Conservation (phyloP, 2,113 vertebrate species). For the Mobula birostris region DNA sequence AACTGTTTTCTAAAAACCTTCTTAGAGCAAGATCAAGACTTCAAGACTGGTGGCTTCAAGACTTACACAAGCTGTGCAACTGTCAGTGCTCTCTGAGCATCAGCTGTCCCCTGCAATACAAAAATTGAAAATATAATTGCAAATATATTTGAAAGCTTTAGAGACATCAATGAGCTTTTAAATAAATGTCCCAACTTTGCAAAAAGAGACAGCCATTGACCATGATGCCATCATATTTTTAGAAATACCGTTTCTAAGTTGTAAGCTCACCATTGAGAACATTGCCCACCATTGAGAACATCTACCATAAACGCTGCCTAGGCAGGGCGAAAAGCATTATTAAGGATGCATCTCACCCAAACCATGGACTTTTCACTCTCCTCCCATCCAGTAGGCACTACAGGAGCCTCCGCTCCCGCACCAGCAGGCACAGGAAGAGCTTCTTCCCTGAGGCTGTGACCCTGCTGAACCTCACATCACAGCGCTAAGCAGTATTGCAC, state of each 20-base stretch:
- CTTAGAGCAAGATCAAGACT: neutral
- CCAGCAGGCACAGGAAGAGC: too few species aligned
- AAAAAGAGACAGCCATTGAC: neutral
- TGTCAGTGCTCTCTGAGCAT: constrained; percentile 77
- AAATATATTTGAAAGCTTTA: too few species aligned
- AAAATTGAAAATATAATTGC: constrained; percentile 35
- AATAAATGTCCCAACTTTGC: neutral
- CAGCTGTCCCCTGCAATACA: constrained; percentile 76
- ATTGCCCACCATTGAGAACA: too few species aligned
- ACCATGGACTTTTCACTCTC: too few species aligned
- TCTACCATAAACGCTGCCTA: too few species aligned
- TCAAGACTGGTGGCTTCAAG: neutral
- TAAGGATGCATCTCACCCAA: too few species aligned
- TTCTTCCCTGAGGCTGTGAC: too few species aligned
- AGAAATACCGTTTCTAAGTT: neutral
- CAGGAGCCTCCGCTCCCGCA: too few species aligned
- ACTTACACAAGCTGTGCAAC: constrained; percentile 92
- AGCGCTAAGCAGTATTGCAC: too few species aligned
- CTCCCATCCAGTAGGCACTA: too few species aligned
- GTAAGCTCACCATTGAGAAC: neutral
- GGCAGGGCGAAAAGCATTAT: too few species aligned
- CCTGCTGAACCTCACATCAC: too few species aligned
- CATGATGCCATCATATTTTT: neutral
- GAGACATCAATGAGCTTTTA: neutral
- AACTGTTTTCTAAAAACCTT: neutral